A percentile compares a stretch with the other conserved stretches of the same genome.
Conservation (phyloP, 2,888 invertebrate species). For the Priocnemis perturbator region DNA sequence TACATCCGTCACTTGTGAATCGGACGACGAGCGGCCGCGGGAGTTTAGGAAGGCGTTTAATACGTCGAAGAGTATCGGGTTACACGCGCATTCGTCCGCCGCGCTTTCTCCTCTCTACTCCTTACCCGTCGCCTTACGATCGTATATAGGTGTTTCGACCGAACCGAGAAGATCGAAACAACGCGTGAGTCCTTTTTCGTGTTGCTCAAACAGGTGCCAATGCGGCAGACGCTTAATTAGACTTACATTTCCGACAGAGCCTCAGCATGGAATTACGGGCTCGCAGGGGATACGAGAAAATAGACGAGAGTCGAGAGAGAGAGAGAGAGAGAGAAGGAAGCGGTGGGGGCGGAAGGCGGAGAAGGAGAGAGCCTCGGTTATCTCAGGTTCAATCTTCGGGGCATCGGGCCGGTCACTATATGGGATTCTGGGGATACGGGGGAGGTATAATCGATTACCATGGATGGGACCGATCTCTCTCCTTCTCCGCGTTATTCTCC, state of each 20-base stretch:
- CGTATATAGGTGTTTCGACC: no score
- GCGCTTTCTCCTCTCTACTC: neutral
- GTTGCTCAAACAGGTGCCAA: slow-evolving; percentile 35
- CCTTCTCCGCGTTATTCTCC: slow-evolving; percentile 28
- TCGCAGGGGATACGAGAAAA: slow-evolving; percentile 45
- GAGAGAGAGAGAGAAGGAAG: slow-evolving; percentile 11
- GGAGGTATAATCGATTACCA: slow-evolving; percentile 71
- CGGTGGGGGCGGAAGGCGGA: slow-evolving; percentile 15
- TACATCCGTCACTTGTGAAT: slow-evolving; percentile 34
- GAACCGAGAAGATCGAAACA: neutral
- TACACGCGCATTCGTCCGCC: neutral
- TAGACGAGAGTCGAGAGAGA: slow-evolving; percentile 27
- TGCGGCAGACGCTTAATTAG: slow-evolving; percentile 49
- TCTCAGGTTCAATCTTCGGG: slow-evolving; percentile 67
- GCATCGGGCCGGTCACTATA: slow-evolving; percentile 66
- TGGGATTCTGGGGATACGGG: slow-evolving; percentile 69
- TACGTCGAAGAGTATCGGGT: slow-evolving; percentile 29
- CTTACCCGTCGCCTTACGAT: neutral
- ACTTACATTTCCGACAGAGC: slow-evolving; percentile 37
- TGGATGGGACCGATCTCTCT: slow-evolving; percentile 59
- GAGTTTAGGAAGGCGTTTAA: slow-evolving; percentile 38
- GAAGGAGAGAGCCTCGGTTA: slow-evolving; percentile 53
- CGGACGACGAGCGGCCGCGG: slow-evolving; percentile 2
- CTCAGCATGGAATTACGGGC: slow-evolving; percentile 42
- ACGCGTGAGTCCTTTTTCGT: neutral